phyloP scores from a whole-genome alignment of 2,797 vertebrate genomes.

The Harpagifer antarcticus region DNA sequence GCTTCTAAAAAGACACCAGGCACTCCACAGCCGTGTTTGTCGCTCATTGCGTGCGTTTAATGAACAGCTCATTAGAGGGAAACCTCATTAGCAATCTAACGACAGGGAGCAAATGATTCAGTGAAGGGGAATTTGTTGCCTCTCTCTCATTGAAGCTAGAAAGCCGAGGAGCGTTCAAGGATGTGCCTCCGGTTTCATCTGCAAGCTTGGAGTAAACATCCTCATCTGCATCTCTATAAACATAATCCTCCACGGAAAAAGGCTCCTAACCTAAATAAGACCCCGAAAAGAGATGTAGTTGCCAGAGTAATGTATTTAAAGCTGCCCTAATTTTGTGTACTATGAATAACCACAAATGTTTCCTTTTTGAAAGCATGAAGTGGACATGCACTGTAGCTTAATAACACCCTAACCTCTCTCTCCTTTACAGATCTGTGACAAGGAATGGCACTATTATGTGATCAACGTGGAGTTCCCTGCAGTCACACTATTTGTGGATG shows the following conservation, averaged over 20 bases:
- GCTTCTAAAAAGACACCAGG: conserved; percentile 33
- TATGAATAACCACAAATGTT: conserved; percentile 15
- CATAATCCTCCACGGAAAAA: conserved; percentile 59
- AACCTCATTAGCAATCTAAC: conserved; percentile 72
- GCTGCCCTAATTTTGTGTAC: conserved; percentile 39
- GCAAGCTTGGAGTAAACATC: conserved; percentile 58
- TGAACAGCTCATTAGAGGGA: conserved; percentile 75
- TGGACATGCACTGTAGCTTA: conserved; percentile 11
- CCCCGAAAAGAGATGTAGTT: conserved; percentile 15
- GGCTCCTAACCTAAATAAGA: conserved; percentile 37
- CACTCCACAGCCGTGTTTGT: conserved; percentile 41
- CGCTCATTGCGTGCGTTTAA: conserved; percentile 65
- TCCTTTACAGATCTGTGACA: conserved; percentile 93
- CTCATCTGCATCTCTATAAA: conserved; percentile 46
- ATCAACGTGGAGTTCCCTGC: conserved; percentile 97
- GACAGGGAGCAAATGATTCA: conserved; percentile 68
- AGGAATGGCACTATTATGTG: conserved; percentile 99
- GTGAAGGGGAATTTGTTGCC: conserved; percentile 48
- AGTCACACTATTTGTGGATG: conserved; percentile 96
- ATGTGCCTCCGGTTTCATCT: conserved; percentile 35
- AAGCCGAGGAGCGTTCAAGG: conserved; percentile 38
- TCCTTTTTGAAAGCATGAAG: conserved; percentile 30
- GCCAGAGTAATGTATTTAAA: conserved; percentile 41
- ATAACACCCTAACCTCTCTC: conserved; percentile 26
- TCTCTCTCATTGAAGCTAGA: conserved; percentile 51